Evolutionary conservation across 2,888 invertebrate species (phyloP), one percentile per base, ranked within the genome.

Genomic region (Cataglyphis rosenhaueri): DNA sequence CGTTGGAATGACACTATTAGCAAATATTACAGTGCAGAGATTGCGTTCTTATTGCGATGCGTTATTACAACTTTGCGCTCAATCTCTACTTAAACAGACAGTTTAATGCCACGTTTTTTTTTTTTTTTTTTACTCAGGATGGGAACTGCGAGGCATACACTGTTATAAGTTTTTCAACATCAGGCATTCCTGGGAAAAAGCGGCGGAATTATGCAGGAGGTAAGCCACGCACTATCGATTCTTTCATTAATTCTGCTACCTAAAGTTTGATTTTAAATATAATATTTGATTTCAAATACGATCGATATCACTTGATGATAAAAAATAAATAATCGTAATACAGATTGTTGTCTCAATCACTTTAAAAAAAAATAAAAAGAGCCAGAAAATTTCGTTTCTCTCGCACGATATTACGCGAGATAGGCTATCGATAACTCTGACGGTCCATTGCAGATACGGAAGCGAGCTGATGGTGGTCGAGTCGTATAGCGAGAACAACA

Each of bases 101-200:
- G 18, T 29, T 79, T 79, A 83, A 65, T 79, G 41, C 52, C 52
- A 66, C 38, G 81, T 86, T 86, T 86, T 81, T 81, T 88, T 83
- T 21, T 21, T 21, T 21, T 21, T 21, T 21, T 29, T 29, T 29
- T 29, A 86, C 71, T 75, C 96, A 98, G 98, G 98, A 93, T 98
- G 98, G 98, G 98, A 98, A 95, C 96, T 98, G 92, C 97, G 97
- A 95, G 98, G 98, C 93, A 96, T 98, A 93, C 96, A 98, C 95
- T 98, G 98, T 95, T 98, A 98, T 95, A 98, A 98, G 96, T 98
- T 98, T 96, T 98, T 98, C 95, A 98, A 98, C 95, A 98, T 98
- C 94, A 97, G 97, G 95, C 98, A 98, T 96, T 98, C 98, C 88
- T 98, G 98, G 98, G 98, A 98, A 95, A 98, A 98, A 95, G 98